A percentile compares a stretch with the other conserved stretches of the same genome.
Conservation (phyloP, 2,888 invertebrate species). For the Chrysolina oricalcia region DNA sequence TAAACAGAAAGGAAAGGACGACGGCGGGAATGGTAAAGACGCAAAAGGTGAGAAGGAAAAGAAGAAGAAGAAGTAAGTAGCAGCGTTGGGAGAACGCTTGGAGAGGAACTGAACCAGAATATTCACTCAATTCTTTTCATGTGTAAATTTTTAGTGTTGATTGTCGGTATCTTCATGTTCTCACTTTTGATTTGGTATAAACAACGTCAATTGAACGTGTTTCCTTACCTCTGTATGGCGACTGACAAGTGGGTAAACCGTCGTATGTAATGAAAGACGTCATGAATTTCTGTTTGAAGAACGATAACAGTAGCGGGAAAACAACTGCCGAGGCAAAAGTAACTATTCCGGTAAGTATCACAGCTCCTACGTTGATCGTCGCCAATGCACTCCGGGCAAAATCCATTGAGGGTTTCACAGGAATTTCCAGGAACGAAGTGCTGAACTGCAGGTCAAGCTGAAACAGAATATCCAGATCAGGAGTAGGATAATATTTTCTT, state of each 20-base stretch:
- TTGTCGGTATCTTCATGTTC: too few species aligned
- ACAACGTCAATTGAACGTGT: background rate
- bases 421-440: constrained; percentile 81
- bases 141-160: too few species aligned
- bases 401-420: constrained; percentile 74
- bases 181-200: too few species aligned
- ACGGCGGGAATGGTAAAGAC: background rate
- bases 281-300: constrained; percentile 56
- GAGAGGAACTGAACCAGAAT: too few species aligned
- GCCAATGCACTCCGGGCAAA: constrained; percentile 73
- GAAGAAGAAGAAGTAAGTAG: too few species aligned
- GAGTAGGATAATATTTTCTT: background rate
- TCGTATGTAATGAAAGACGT: constrained; percentile 28
- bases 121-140: too few species aligned
- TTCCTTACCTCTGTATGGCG: constrained; percentile 48
- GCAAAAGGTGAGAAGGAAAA: constrained; percentile 32
- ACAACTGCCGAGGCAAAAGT: constrained; percentile 75
- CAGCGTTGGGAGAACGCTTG: too few species aligned
- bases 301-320: constrained; percentile 72
- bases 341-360: constrained; percentile 76
- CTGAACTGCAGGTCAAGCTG: constrained; percentile 80
- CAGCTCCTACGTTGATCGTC: constrained; percentile 77
- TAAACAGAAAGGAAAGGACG: constrained; percentile 40
- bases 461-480: constrained; percentile 30
- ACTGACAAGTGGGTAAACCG: background rate